Base-by-base conservation (phyloP, 2,113 vertebrate species). In the Actinemys pallida region DNA sequence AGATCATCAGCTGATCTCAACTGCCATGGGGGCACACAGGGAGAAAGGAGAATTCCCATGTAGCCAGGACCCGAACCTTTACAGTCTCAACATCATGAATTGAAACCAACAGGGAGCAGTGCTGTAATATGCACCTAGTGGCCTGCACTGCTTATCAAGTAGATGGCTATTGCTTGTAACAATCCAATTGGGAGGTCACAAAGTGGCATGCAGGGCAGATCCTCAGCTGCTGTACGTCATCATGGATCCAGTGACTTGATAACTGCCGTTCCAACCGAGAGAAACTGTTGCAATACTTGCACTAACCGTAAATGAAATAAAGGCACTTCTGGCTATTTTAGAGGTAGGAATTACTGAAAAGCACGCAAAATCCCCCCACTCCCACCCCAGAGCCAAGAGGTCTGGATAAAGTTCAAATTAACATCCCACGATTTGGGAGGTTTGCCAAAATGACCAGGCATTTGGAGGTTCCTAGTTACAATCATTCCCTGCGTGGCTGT, bases 221-320 rank as follows among this genome's bases (percentile, higher is more conserved):
- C 65, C 17, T 72, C 65, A 97, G 96, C 96, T 97, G 96, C 96
- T 96, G 88, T 93, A 95, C 94, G 92, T 92, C 96, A 94, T 97
- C 95, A 96, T 94, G 95, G 94, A 96, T 95, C 94, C 95, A 96
- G 91, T 93, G 96, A 92, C 88, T 95, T 97, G 96, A 97, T 94
- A 94, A 85, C 90, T 90, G 89, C 95, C 54, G 50, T 91, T 95
- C 96, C 96, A 96, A 95, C 92, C 93, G 90, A 87, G 90, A 83
- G 93, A 93, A 97, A 83, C 94, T 97, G 90, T 88, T 95, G 87
- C 93, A 95, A 62, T 95, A 94, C 95, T 92, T 95, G 87, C 93
- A 92, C 93, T 92, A 92, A 95, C 95, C 92, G 93, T 65, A 83
- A 86, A 59, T 0, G 79, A 86, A 50, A 96, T 95, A 91, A 91